Conservation (phyloP, 2,113 vertebrate genomes). For the Corythornis madagascariensis region DNA sequence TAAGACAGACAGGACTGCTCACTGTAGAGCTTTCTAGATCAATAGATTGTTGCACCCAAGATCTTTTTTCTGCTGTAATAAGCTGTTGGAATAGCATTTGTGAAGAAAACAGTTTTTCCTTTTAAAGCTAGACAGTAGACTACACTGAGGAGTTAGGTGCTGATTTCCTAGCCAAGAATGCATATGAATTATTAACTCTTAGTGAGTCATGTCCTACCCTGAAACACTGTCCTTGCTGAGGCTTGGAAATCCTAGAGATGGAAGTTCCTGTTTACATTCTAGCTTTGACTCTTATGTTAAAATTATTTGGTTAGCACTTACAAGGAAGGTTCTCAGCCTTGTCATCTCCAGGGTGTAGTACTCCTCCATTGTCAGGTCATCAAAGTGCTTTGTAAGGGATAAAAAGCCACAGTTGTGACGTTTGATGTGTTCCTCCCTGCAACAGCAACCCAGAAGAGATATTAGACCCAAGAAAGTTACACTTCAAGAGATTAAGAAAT, state of each 20-base stretch:
- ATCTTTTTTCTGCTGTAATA: not conserved
- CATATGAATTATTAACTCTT: not conserved
- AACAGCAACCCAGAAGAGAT: not conserved
- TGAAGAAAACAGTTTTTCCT: not conserved
- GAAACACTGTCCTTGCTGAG: not conserved
- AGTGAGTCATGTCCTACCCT: not conserved
- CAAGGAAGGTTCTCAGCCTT: constrained; percentile 76
- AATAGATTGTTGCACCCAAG: not conserved
- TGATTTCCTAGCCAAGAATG: not conserved
- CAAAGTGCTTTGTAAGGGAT: constrained; percentile 65
- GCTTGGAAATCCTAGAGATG: not conserved
- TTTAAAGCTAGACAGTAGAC: not conserved
- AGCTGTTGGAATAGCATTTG: not conserved
- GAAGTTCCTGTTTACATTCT: not conserved
- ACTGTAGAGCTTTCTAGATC: not conserved
- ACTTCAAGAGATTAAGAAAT: not conserved
- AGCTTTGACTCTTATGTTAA: not conserved
- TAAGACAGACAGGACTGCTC: not conserved
- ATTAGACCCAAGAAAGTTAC: not conserved
- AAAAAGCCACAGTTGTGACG: constrained; percentile 78
- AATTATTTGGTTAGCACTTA: constrained; percentile 45
- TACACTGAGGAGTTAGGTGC: not conserved
- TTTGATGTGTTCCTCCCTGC: constrained; percentile 77
- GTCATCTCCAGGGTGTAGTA: constrained; percentile 77
- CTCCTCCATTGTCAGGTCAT: constrained; percentile 78